These are phyloP conservation scores for Panagrolaimus sp. DNA, from an alignment of 1,140 invertebrate species.

Conservation along the genomic window DNA sequence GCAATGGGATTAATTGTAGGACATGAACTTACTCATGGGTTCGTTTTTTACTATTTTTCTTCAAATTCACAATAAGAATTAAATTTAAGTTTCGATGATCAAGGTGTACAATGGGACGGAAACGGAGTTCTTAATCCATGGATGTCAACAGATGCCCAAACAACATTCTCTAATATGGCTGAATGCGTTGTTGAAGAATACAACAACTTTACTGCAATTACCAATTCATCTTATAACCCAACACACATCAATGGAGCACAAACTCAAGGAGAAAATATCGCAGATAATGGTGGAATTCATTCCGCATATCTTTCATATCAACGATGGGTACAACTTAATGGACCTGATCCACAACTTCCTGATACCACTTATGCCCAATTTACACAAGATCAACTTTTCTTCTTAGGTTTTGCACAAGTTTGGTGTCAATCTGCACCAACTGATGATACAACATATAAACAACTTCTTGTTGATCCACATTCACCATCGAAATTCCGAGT, in stretches of 20 bases:
- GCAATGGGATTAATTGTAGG: constrained; percentile 64
- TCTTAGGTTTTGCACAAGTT: constrained; percentile 49
- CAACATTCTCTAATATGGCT: constrained; percentile 73
- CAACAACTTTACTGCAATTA: constrained; percentile 69
- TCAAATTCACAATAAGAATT: constrained; percentile 16
- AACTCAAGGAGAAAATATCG: constrained; percentile 89
- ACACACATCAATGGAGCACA: constrained; percentile 70
- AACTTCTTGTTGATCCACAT: constrained; percentile 46
- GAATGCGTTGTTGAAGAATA: constrained; percentile 94
- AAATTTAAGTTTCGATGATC: constrained; percentile 58
- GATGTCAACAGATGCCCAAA: constrained; percentile 35
- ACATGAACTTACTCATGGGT: constrained; percentile 65
- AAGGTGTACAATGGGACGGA: constrained; percentile 49
- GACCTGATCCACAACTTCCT: constrained; percentile 50
- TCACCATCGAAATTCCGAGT: constrained; percentile 28
- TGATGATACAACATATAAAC: constrained; percentile 24
- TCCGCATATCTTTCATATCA: constrained; percentile 49
- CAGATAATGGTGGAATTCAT: constrained; percentile 76
- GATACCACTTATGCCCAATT: constrained; percentile 39
- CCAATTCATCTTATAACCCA: constrained; percentile 60
- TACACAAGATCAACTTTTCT: constrained; percentile 52
- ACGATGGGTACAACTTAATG: constrained; percentile 38
- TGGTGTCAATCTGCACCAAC: constrained; percentile 40
- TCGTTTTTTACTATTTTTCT: constrained; percentile 39
- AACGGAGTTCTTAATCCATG: constrained; percentile 28